Conservation (phyloP, 1,140 invertebrate species). For the Drosophila pandora region DNA sequence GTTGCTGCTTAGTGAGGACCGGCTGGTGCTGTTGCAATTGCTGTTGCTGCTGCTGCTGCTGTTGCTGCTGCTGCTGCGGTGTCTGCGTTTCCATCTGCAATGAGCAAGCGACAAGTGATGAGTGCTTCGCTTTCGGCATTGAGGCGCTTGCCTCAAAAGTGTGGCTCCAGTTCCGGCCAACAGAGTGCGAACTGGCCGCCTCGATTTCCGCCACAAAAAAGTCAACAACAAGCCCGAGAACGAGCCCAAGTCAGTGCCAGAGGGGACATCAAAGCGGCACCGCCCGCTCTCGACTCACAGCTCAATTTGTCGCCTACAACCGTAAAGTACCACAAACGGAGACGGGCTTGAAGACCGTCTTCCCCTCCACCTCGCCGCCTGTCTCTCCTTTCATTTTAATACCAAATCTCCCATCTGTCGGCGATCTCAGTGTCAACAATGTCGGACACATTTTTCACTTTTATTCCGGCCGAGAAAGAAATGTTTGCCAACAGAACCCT, state of each 20-base stretch:
- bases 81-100: conserved; percentile 83
- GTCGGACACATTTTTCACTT: conserved; percentile 72
- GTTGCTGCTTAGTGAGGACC: conserved; percentile 63
- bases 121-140: conserved; percentile 48
- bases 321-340: conserved; percentile 58
- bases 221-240: conserved; percentile 48
- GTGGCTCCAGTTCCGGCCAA: conserved; percentile 75
- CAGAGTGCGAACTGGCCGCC: conserved; percentile 65
- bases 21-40: conserved; percentile 55
- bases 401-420: neutral
- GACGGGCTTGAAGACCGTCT: conserved; percentile 12
- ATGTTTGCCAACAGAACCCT: conserved; percentile 58
- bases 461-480: conserved; percentile 44
- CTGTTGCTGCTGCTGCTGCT: conserved; percentile 57
- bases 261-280: conserved; percentile 36
- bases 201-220: conserved; percentile 72
- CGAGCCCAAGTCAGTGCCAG: conserved; percentile 22
- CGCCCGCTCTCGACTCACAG: conserved; percentile 43
- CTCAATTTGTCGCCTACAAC: conserved; percentile 82
- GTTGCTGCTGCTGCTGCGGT: conserved; percentile 67
- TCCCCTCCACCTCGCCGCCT: neutral
- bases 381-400: neutral
- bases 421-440: conserved; percentile 56
- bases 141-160: conserved; percentile 63
- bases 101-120: conserved; percentile 66